A percentile compares a stretch with the other conserved stretches of the same genome.
Conservation (phyloP, 2,888 invertebrate genomes). For the Drosophila birchii region DNA sequence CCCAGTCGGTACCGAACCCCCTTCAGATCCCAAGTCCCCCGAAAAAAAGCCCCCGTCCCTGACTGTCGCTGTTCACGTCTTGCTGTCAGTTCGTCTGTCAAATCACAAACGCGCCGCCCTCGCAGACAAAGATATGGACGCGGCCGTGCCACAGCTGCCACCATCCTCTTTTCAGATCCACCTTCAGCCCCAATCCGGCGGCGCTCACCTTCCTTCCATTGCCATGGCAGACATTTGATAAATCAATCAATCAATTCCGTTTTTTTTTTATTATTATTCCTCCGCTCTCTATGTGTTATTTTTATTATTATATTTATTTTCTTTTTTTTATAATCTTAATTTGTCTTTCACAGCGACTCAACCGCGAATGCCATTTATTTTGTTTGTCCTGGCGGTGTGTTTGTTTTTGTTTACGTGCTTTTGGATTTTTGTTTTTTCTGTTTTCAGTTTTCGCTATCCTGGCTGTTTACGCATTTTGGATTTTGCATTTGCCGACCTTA, state of each 20-base stretch:
- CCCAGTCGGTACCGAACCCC: background rate
- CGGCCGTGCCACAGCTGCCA: slow-evolving; percentile 53
- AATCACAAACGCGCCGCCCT: slow-evolving; percentile 73
- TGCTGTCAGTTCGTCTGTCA: slow-evolving; percentile 79
- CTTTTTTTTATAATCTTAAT: slow-evolving; percentile 77
- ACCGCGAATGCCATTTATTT: slow-evolving; percentile 75
- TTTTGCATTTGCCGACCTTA: slow-evolving; percentile 31
- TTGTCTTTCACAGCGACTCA: slow-evolving; percentile 79
- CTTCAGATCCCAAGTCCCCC: slow-evolving; percentile 1
- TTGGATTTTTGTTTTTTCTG: slow-evolving; percentile 9
- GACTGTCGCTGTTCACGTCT: slow-evolving; percentile 63
- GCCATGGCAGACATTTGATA: slow-evolving; percentile 72
- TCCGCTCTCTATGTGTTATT: slow-evolving; percentile 56
- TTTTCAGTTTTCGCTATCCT: slow-evolving; percentile 24
- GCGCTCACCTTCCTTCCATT: slow-evolving; percentile 30
- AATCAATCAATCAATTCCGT: slow-evolving; percentile 79
- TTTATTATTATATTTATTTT: slow-evolving; percentile 66
- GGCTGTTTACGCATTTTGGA: slow-evolving; percentile 44
- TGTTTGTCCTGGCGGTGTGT: slow-evolving; percentile 59
- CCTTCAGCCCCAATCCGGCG: slow-evolving; percentile 15
- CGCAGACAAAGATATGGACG: slow-evolving; percentile 63
- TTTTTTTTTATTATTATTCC: slow-evolving; percentile 27
- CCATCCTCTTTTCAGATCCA: slow-evolving; percentile 3
- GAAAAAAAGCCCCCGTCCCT: background rate
- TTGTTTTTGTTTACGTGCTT: slow-evolving; percentile 23